phyloP scores from a whole-genome alignment of 2,113 vertebrate species.

The Varanus komodoensis region DNA sequence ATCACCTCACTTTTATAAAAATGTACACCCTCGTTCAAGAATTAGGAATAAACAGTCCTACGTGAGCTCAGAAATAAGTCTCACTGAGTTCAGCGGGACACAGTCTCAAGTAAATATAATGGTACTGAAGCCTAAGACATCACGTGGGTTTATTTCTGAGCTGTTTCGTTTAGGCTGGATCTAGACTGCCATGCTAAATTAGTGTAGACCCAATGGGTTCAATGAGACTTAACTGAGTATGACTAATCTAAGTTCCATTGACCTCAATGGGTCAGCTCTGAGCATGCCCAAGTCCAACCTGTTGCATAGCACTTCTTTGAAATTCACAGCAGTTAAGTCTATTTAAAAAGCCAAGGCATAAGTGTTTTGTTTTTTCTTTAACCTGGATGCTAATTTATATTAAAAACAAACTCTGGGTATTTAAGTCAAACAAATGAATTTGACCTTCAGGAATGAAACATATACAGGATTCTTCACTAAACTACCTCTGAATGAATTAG shows the following conservation, averaged over 20 bases:
- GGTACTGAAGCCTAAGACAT: rapidly evolving
- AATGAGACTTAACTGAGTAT: not conserved
- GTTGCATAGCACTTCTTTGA: conserved; percentile 11
- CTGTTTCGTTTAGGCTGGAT: not conserved
- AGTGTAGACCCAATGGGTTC: not conserved
- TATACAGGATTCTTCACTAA: not conserved
- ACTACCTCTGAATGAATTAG: not conserved
- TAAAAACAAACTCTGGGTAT: not conserved
- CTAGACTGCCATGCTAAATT: not conserved
- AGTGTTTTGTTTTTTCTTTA: not conserved
- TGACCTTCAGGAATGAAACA: not conserved
- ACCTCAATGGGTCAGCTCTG: not conserved
- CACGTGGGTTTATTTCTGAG: not conserved
- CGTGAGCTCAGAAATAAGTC: not conserved
- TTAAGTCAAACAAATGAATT: not conserved
- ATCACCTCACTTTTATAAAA: not conserved
- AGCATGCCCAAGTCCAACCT: not conserved
- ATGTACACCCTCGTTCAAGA: rapidly evolving
- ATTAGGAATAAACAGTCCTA: rapidly evolving
- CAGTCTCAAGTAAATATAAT: not conserved
- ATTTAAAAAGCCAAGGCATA: not conserved
- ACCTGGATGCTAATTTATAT: not conserved
- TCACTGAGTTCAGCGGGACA: too few species aligned
- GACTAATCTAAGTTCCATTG: not conserved
- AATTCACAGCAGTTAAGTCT: not conserved